Base-by-base conservation (phyloP, 2,797 vertebrate species). In the Diglossa cyanea region DNA sequence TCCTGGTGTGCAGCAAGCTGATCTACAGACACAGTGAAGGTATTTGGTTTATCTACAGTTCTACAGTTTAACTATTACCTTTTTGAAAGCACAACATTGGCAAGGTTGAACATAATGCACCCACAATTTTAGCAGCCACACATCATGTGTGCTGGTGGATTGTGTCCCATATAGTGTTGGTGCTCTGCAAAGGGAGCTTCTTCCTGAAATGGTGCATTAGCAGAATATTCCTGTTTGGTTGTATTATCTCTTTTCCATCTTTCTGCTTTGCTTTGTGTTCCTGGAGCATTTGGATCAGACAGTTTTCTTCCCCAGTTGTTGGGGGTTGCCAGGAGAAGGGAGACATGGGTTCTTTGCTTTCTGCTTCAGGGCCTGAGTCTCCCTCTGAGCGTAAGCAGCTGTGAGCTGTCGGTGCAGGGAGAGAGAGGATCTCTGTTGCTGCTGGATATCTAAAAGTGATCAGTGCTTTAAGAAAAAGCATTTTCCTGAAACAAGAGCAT, bases 371-470 rank as follows among this genome's bases (percentile, higher is more conserved):
- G 5, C 10, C 44, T 19, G 48, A 8, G 42, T 24, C n/a, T 80
- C 30, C 44, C n/a, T 67, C 37, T 42, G 9, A 58, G 21, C 17
- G 42, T 40, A 47, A n/a, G 58, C 30, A 79, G 28, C 55, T 66
- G 17, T 58, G 76, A 83, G 37, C 23, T 2, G 1, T 63, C 0
- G 0, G 3, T 44, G 19, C 14, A 48, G 35, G 39, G 35, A 35
- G 35, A 50, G 24, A 26, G 23, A 24, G 3, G 11, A 6, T 33
- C 51, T 53, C 14, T 54, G 1, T 37, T 30, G 50, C 73, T 74
- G 25, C 66, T 81, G 6, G 25, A 57, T 62, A 65, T 45, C 24
- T 81, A 11, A 53, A 63, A 50, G 23, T 65, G 53, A 50, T 84
- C 11, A 13, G 17, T 39, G n/a, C 31, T 39, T 39, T 39, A 50